These are phyloP conservation scores for Noctua fimbriata DNA, from an alignment of 2,888 invertebrate species.

Conservation along the genomic window DNA sequence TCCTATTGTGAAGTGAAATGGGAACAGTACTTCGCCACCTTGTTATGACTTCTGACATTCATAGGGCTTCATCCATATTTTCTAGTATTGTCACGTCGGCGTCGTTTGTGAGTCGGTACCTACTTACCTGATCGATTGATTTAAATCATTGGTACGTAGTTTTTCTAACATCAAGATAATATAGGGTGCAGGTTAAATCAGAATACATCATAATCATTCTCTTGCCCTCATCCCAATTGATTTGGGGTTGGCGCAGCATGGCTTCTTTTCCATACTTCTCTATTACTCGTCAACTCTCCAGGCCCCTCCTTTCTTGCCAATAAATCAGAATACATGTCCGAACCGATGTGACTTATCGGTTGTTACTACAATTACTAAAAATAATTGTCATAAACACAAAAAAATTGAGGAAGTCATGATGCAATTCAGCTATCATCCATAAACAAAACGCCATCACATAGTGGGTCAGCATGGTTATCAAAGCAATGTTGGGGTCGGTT, in stretches of 20 bases:
- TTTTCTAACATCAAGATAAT: not conserved
- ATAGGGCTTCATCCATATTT: slow-evolving; percentile 77
- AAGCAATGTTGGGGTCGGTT: not conserved
- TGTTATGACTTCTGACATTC: slow-evolving; percentile 83
- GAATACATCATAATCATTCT: too few species aligned
- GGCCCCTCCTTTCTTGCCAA: too few species aligned
- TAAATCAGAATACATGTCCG: not conserved
- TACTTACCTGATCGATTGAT: not conserved
- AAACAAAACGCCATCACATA: not conserved
- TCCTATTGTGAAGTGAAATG: slow-evolving; percentile 59
- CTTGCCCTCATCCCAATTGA: too few species aligned
- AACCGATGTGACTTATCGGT: not conserved
- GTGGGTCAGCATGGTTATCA: not conserved
- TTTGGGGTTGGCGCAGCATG: too few species aligned
- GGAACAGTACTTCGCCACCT: slow-evolving; percentile 65
- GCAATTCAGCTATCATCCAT: not conserved
- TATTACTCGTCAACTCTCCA: too few species aligned
- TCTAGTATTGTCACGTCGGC: slow-evolving; percentile 55
- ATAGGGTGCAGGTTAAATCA: not conserved
- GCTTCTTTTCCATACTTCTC: too few species aligned
- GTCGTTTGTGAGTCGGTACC: slow-evolving; percentile 25
- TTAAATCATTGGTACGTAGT: not conserved
- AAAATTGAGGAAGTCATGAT: not conserved
- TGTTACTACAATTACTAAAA: not conserved
- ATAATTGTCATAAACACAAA: not conserved